Conservation (phyloP, 2,888 invertebrate species). For the Lapara coniferarum region DNA sequence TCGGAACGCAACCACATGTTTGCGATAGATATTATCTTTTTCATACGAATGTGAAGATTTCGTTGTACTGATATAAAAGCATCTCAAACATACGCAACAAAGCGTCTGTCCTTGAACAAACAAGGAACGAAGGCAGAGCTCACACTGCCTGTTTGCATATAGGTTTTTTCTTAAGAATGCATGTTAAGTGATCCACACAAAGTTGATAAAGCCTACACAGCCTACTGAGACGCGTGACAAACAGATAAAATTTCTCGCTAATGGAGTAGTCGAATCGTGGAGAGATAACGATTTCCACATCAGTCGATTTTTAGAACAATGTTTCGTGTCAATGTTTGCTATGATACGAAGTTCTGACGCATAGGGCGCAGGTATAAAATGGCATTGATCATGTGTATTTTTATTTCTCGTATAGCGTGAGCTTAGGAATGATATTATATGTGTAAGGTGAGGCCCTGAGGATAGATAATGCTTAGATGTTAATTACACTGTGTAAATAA, state of each 20-base stretch:
- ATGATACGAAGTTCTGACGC: constrained; percentile 47
- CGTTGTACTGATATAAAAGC: constrained; percentile 52
- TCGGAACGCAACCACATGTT: constrained; percentile 32
- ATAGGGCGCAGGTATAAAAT: neutral
- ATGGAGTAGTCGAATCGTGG: constrained; percentile 57
- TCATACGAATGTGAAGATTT: constrained; percentile 40
- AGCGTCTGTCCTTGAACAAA: constrained; percentile 46
- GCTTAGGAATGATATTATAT: neutral
- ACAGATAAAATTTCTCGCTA: constrained; percentile 65
- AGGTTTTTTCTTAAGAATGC: constrained; percentile 37
- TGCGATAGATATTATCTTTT: constrained; percentile 39
- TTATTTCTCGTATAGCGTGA: neutral
- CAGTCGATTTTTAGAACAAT: constrained; percentile 51
- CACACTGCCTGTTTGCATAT: constrained; percentile 44
- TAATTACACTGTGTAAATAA: too few relatives aligned
- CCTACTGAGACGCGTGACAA: constrained; percentile 57
- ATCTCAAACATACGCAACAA: constrained; percentile 47
- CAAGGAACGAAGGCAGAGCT: constrained; percentile 41
- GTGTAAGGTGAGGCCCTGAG: too few relatives aligned
- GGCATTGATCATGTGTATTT: neutral
- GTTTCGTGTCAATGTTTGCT: constrained; percentile 50
- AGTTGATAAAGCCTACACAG: constrained; percentile 47
- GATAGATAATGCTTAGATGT: too few relatives aligned
- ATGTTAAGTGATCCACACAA: constrained; percentile 55
- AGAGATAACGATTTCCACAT: constrained; percentile 62